Evolutionary conservation across 2,888 invertebrate genomes (phyloP).

Genomic region (Sphinx pinastri): DNA sequence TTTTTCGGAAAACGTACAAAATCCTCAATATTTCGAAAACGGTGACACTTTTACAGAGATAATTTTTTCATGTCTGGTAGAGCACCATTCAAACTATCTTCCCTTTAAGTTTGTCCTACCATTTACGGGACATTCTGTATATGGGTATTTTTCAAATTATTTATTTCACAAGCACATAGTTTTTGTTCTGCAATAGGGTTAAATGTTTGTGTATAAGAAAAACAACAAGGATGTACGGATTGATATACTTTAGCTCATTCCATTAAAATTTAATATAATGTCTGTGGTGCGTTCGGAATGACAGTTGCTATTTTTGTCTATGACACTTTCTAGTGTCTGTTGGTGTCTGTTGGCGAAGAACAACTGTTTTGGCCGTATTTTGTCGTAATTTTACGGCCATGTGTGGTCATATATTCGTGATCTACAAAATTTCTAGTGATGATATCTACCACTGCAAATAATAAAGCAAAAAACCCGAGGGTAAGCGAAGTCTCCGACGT

Average conservation of each 20-base stretch:
- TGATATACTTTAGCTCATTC: not conserved
- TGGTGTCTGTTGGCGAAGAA: constrained; percentile 61
- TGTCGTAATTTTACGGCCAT: constrained; percentile 75
- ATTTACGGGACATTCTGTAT: no score
- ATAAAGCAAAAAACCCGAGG: constrained; percentile 86
- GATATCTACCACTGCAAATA: constrained; percentile 86
- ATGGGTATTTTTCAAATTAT: no score
- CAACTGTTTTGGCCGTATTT: constrained; percentile 74
- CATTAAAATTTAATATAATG: not conserved
- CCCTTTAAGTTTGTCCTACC: no score
- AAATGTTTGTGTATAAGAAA: no score
- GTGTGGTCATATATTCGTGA: constrained; percentile 67
- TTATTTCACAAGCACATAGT: no score
- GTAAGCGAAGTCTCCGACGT: constrained; percentile 79
- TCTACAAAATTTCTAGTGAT: constrained; percentile 80
- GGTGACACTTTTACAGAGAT: no score
- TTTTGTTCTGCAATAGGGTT: no score
- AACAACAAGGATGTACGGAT: not conserved
- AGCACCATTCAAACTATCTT: no score
- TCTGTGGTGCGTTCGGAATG: constrained; percentile 28
- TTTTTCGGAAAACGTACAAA: no score
- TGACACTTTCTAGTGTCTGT: constrained; percentile 56
- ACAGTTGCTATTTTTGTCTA: constrained; percentile 46
- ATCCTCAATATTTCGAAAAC: no score
- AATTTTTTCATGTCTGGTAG: no score